Conservation (phyloP, 2,113 vertebrate genomes). For the Talpa occidentalis region DNA sequence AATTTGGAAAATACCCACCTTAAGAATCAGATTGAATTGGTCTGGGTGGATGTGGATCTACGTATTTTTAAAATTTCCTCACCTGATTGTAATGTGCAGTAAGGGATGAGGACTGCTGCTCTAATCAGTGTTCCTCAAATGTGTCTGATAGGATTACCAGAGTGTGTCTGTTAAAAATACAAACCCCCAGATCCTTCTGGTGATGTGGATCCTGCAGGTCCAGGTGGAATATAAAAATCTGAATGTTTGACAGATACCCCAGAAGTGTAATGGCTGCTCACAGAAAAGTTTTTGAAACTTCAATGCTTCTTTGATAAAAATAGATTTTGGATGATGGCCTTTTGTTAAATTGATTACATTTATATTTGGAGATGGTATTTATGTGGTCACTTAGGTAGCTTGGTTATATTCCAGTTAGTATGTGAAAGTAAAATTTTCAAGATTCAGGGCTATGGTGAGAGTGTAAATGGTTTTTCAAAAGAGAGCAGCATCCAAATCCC, state of each 20-base stretch:
- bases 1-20: neutral
- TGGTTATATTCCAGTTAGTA: neutral
- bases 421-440: neutral
- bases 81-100: neutral
- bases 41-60: neutral
- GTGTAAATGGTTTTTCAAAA: neutral
- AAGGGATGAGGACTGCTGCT: neutral
- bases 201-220: neutral
- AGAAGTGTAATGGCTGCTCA: neutral
- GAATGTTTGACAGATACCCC: neutral
- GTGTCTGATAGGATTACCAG: neutral
- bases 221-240: neutral
- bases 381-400: neutral
- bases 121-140: neutral
- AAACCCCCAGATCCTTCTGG: neutral
- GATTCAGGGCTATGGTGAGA: neutral
- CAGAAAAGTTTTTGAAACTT: neutral
- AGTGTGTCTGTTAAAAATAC: neutral
- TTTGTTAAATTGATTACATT: slow-evolving; percentile 22
- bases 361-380: slow-evolving; percentile 13
- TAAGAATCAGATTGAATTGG: slow-evolving; percentile 1
- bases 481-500: neutral
- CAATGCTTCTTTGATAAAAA: neutral
- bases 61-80: neutral
- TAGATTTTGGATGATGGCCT: neutral